Percentiles rank a stretch among this genome's conserved stretches.
phyloP scores from a whole-genome alignment of 2,888 invertebrate genomes.

The Cartodere bifasciata region DNA sequence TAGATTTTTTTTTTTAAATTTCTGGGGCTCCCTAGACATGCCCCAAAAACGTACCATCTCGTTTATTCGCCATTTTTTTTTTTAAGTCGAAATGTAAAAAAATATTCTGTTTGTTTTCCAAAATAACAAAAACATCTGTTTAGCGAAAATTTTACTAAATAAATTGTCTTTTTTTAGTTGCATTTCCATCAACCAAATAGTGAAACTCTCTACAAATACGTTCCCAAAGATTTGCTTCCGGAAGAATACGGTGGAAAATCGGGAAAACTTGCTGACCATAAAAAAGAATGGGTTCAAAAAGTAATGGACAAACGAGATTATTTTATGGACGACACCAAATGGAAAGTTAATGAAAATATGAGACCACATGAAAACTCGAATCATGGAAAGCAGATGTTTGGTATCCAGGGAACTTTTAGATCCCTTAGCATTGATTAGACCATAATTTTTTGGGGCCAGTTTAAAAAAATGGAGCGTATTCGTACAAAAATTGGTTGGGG shows the following conservation, averaged over 20 bases:
- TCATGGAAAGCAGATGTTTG: conserved; percentile 26
- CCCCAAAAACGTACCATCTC: too few species aligned
- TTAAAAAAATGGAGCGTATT: too few species aligned
- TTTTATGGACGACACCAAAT: conserved; percentile 39
- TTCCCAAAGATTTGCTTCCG: conserved; percentile 51
- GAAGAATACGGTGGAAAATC: conserved; percentile 56
- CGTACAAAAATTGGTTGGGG: too few species aligned
- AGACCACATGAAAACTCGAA: conserved; percentile 34
- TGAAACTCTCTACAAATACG: conserved; percentile 46
- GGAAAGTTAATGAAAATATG: conserved; percentile 45
- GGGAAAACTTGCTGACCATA: conserved; percentile 47
- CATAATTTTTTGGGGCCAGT: too few species aligned
- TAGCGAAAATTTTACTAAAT: too few species aligned
- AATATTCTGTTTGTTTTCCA: too few species aligned
- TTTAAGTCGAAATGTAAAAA: too few species aligned
- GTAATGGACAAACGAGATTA: conserved; percentile 46
- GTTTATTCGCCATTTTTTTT: too few species aligned
- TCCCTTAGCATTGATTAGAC: conserved; percentile 42
- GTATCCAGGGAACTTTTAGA: conserved; percentile 45
- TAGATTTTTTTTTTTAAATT: too few species aligned
- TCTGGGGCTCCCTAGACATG: too few species aligned
- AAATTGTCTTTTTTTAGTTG: conserved; percentile 38
- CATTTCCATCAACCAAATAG: conserved; percentile 58
- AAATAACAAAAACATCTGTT: too few species aligned
- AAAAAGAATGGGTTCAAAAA: conserved; percentile 46